Percentiles rank a stretch among this genome's conserved stretches.
These are phyloP conservation scores for Centropus unirufus DNA, from an alignment of 2,113 vertebrate genomes.

Conservation along the genomic window DNA sequence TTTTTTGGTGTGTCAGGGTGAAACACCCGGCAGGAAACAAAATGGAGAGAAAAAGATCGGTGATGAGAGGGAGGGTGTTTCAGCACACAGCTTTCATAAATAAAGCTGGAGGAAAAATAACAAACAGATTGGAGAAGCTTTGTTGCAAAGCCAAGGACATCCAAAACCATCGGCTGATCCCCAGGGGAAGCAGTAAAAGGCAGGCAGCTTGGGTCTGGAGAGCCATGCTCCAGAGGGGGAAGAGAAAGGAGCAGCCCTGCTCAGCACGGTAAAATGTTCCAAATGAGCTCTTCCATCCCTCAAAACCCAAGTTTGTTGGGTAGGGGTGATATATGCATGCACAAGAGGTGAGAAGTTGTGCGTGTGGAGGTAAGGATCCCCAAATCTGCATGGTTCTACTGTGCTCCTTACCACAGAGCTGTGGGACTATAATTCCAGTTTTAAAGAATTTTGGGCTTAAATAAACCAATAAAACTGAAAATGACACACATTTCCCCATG, in stretches of 20 bases:
- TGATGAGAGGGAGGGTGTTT: not conserved
- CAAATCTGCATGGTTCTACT: not conserved
- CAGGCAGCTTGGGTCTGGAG: accelerated
- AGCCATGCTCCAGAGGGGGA: accelerated
- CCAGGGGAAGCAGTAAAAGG: not conserved
- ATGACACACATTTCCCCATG: not conserved
- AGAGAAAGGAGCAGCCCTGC: not conserved
- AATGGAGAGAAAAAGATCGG: not conserved
- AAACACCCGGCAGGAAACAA: not conserved
- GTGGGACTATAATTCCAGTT: not conserved
- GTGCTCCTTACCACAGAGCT: accelerated
- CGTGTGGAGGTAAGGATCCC: not conserved
- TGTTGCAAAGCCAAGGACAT: accelerated
- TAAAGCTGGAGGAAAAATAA: not conserved
- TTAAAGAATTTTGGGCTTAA: not conserved
- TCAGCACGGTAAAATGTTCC: not conserved
- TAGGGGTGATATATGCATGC: not conserved
- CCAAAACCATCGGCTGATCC: not conserved
- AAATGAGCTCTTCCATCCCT: not conserved
- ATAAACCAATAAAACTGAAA: not conserved
- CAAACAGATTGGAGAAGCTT: constrained; percentile 14
- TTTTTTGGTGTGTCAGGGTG: not conserved
- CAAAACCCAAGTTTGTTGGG: not conserved
- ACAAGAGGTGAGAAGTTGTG: not conserved
- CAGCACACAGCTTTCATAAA: not conserved